Evolutionary conservation across 2,797 vertebrate genomes (phyloP), one percentile per base, ranked within the genome.

Genomic region (Ficedula albicollis): DNA sequence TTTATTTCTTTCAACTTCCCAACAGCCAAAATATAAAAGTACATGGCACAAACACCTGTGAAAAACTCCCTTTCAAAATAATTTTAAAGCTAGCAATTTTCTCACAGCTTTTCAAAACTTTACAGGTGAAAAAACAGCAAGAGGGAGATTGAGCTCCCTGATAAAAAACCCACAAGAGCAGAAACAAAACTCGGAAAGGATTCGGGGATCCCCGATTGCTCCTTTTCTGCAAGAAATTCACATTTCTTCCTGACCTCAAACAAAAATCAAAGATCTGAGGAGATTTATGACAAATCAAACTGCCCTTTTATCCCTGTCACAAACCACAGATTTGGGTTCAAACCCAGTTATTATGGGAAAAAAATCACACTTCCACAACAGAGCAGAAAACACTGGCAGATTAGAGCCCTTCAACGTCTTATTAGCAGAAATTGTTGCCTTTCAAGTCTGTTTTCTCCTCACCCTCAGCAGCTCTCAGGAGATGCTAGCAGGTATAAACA

Each of bases 401-500:
- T 68, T 5, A 72, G 74, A 92, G 67, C 9, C 48, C 44, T 82
- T 46, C 41, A 48, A 36, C 1, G 10, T 60, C 58, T 60, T 59
- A 56, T 55, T 89, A 84, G 54, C 26, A 90, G 92, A 82, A 84
- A 89, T 10, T 72, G 59, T 9, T 60, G 69, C 63, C 76, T 93
- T 94, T 93, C 91, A 93, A 78, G 66, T 94, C 48, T 22, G 36
- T 4, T 81, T 84, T 66, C 59, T 51, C 54, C 87, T 92, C 66
- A 30, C 39, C 60, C 90, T 66, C 64, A 60, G 59, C 60, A 95
- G 84, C 81, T 93, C 88, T 95, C 96, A 91, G 89, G 96, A 96
- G 97, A 95, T 43, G 88, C 92, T 87, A 94, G 97, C 98, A 98
- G 98, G 98, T 98, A 97, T 75, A 97, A 98, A 98, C 98, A 98